Conservation (phyloP, 2,888 invertebrate genomes). For the Zhuqinia jingwanae region DNA sequence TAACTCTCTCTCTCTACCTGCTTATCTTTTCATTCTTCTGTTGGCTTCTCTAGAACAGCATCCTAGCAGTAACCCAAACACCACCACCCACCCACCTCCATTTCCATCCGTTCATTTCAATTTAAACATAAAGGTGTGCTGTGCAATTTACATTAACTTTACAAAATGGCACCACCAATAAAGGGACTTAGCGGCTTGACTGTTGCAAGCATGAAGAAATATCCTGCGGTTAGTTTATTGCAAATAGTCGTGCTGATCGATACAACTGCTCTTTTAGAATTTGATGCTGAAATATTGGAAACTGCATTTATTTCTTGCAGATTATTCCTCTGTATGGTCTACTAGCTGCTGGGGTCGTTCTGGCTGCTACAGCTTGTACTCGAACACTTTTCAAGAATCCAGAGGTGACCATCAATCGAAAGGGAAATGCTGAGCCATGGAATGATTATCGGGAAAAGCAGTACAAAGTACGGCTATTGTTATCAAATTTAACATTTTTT, state of each 20-base stretch:
- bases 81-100: slow-evolving; percentile 25
- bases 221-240: slow-evolving; percentile 63
- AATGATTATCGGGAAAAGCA: slow-evolving; percentile 73
- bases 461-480: slow-evolving; percentile 72
- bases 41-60: slow-evolving; percentile 10
- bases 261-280: too few relatives aligned
- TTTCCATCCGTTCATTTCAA: slow-evolving; percentile 1
- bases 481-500: not conserved
- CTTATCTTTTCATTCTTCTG: slow-evolving; percentile 19
- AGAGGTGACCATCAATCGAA: slow-evolving; percentile 72
- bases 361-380: slow-evolving; percentile 31
- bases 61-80: too few relatives aligned
- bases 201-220: slow-evolving; percentile 46
- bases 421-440: slow-evolving; percentile 75
- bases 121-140: too few relatives aligned
- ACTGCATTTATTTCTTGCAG: slow-evolving; percentile 13
- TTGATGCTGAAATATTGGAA: not conserved
- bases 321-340: slow-evolving; percentile 46
- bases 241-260: not conserved
- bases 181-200: slow-evolving; percentile 66
- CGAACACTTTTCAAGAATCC: slow-evolving; percentile 72
- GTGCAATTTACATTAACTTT: not conserved
- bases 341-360: slow-evolving; percentile 33
- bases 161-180: slow-evolving; percentile 60
- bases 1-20: slow-evolving; percentile 2